A percentile compares a stretch with the other conserved stretches of the same genome.
Conservation (phyloP, 1,140 invertebrate species). For the Drosophila murphyi region DNA sequence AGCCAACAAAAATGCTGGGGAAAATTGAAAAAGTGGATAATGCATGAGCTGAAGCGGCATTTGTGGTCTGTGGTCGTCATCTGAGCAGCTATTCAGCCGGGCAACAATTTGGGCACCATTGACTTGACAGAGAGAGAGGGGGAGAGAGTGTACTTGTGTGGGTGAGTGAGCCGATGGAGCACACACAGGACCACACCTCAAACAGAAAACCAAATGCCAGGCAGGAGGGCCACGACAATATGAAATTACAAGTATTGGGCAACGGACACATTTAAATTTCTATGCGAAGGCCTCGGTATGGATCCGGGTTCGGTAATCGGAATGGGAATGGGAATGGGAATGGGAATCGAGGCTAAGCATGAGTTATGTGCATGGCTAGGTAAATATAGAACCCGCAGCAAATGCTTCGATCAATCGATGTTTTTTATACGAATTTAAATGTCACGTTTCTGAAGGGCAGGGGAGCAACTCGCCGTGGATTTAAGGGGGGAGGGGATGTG, state of each 20-base stretch:
- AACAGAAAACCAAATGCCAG: conserved; percentile 12
- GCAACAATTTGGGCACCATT: conserved; percentile 34
- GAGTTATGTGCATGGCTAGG: conserved; percentile 72
- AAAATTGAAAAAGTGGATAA: conserved; percentile 58
- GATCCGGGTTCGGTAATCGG: neutral
- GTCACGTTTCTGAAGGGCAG: conserved; percentile 62
- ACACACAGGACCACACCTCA: conserved; percentile 68
- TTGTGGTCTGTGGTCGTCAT: conserved; percentile 64
- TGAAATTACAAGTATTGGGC: conserved; percentile 40
- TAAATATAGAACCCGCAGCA: conserved; percentile 80
- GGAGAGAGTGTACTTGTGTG: conserved; percentile 13
- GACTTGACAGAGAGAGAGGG: neutral
- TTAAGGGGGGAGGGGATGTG: neutral
- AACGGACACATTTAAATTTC: conserved; percentile 53
- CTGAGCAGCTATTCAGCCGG: conserved; percentile 37
- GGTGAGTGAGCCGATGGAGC: conserved; percentile 42
- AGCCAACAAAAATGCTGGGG: conserved; percentile 37
- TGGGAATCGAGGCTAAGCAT: conserved; percentile 62
- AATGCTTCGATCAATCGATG: conserved; percentile 71
- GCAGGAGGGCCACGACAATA: conserved; percentile 35
- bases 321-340: neutral
- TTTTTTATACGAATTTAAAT: conserved; percentile 81
- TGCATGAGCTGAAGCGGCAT: conserved; percentile 26
- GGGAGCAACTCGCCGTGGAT: neutral
- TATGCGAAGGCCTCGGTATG: conserved; percentile 16